Evolutionary conservation across 2,888 invertebrate species (phyloP), one percentile per base, ranked within the genome.

Genomic region (Drosophila picticornis): DNA sequence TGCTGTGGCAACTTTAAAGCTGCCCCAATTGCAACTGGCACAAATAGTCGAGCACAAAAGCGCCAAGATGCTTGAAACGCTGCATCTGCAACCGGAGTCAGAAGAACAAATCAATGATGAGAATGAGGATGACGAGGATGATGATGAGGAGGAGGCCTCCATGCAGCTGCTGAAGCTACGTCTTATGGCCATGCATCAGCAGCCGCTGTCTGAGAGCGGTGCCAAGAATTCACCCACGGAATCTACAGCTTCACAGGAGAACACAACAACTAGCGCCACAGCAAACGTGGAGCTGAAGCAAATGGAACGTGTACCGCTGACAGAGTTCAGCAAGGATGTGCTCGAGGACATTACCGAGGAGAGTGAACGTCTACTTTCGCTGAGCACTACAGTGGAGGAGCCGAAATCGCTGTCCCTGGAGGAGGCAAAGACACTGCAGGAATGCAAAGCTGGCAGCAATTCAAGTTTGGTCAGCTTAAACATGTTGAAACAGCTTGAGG

Each of bases 281-380:
- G 51, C 10, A 22, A 71, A 16, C n/a, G 11, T 59, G 43, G 88
- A 89, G 13, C 90, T 90, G 0, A 93, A 93, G 55, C 91, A 88
- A 74, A 93, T 93, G 93, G 93, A 93, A 77, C 90, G 91, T 25
- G 85, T 93, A 1, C 83, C 92, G 0, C 32, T 91, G 5, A 80
- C 80, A 2, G 93, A 93, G 38, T 92, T 91, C 38, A 87, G 84
- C 57, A 93, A 93, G 73, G 93, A 93, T 75, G 84, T 91, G 16
- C 89, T 93, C 4, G 93, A 93, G 62, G 93, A 93, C 72, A 93
- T 93, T 10, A 93, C 93, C 1, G 93, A 93, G 67, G 93, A 93
- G 79, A 93, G 93, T 64, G 93, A 93, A 68, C 88, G 91, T 0
- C 38, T 80, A 32, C 77, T 90, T 1, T 91, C 92, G 19, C 64